Evolutionary conservation across 1,140 invertebrate species (phyloP).

Genomic region (Globodera ellingtonae): DNA sequence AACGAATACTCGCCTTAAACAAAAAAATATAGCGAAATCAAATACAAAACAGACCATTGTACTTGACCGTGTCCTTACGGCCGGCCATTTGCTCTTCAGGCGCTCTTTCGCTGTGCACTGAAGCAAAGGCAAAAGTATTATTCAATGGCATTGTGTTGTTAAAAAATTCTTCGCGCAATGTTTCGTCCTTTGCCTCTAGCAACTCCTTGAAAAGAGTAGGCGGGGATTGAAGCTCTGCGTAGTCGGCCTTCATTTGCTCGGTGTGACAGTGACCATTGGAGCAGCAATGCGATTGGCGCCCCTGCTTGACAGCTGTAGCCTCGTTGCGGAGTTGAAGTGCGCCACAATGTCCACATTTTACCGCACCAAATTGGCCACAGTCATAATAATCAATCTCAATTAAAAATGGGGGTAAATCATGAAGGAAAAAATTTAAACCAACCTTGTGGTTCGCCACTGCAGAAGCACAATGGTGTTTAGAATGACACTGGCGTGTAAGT

Average conservation of each 20-base stretch:
- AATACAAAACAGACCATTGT: neutral
- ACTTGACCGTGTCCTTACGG: neutral
- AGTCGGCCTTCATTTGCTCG: neutral
- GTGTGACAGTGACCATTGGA: neutral
- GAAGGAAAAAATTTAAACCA: neutral
- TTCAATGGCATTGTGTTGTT: neutral
- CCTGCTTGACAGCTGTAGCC: neutral
- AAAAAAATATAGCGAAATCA: too few species aligned
- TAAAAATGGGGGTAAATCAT: neutral
- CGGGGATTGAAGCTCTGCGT: neutral
- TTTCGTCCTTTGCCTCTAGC: neutral
- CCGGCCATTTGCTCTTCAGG: neutral
- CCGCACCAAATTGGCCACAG: neutral
- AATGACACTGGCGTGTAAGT: neutral
- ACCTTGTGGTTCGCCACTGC: neutral
- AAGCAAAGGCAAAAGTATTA: neutral
- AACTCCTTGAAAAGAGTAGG: neutral
- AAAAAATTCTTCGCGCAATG: neutral
- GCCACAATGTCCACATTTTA: neutral
- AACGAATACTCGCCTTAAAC: neutral
- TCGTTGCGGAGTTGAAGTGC: neutral
- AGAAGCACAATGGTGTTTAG: neutral
- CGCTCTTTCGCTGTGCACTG: neutral
- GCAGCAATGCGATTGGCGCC: neutral
- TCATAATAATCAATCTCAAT: slow-evolving; percentile 4